Evolutionary conservation across 2,113 vertebrate species (phyloP).

Genomic region (Cephalopterus ornatus): DNA sequence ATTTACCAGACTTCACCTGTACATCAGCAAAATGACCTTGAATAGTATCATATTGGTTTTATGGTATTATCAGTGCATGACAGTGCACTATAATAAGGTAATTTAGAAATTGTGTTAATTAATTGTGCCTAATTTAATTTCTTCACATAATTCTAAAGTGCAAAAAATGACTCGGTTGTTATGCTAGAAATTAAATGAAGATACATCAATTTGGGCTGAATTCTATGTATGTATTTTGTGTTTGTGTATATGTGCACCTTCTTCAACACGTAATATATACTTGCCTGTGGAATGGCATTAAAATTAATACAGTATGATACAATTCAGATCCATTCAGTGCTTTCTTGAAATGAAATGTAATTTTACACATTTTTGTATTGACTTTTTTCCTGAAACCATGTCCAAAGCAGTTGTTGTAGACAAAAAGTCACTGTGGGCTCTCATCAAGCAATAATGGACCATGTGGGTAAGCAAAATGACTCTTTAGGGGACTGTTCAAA

Average conservation of each 20-base stretch:
- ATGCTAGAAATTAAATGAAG: conserved; percentile 17
- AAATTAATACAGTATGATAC: conserved; percentile 47
- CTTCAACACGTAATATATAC: neutral
- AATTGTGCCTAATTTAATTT: conserved; percentile 38
- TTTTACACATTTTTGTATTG: neutral
- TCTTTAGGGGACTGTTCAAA: neutral
- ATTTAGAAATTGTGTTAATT: conserved; percentile 37
- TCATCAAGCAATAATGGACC: conserved; percentile 43
- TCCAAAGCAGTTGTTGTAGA: neutral
- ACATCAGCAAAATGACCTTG: conserved; percentile 47
- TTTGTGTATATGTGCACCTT: neutral
- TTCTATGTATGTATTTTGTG: conserved; percentile 8
- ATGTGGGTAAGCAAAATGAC: neutral
- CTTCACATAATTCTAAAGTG: conserved; percentile 12
- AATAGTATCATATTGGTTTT: conserved; percentile 56
- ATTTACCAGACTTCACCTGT: conserved; percentile 25
- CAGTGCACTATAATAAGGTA: neutral
- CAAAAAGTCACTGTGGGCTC: conserved; percentile 30
- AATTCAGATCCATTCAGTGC: conserved; percentile 20
- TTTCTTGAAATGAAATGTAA: neutral
- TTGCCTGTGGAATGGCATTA: conserved; percentile 19
- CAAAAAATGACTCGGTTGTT: neutral
- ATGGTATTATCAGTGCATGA: neutral
- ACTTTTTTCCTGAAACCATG: neutral
- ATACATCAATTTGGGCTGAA: neutral